Evolutionary conservation across 2,797 vertebrate genomes (phyloP).

Genomic region (Enteromius radiatus): DNA sequence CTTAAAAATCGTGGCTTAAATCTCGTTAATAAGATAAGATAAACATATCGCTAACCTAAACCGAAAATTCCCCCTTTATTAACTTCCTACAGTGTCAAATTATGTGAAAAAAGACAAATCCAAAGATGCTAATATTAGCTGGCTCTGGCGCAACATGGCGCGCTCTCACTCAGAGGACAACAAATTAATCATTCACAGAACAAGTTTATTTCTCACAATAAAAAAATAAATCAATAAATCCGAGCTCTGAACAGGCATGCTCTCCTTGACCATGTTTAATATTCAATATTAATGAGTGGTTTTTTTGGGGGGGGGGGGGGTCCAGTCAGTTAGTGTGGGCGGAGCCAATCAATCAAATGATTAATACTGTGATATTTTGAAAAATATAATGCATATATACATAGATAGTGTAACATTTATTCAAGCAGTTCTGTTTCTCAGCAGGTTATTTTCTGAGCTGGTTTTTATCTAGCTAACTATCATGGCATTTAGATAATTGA

Average conservation of each 20-base stretch:
- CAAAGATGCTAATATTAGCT: too few species aligned
- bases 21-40: not conserved
- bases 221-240: too few species aligned
- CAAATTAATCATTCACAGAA: not conserved
- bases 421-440: not conserved
- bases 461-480: constrained; percentile 23
- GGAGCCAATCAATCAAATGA: not conserved
- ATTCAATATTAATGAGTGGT: not conserved
- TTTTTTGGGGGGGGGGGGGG: too few species aligned
- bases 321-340: not conserved
- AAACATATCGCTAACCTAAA: not conserved
- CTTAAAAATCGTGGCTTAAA: too few species aligned
- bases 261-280: not conserved
- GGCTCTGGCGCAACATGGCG: too few species aligned
- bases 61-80: not conserved
- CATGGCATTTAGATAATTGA: not conserved
- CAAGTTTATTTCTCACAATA: too few species aligned
- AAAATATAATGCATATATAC: too few species aligned
- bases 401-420: not conserved
- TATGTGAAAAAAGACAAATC: not conserved
- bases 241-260: not conserved
- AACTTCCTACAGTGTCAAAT: not conserved
- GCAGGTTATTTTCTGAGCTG: constrained; percentile 1
- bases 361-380: too few species aligned
- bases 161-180: not conserved